A percentile compares a stretch with the other conserved stretches of the same genome.
phyloP scores from a whole-genome alignment of 2,888 invertebrate species.

The Eupsilia transversa region DNA sequence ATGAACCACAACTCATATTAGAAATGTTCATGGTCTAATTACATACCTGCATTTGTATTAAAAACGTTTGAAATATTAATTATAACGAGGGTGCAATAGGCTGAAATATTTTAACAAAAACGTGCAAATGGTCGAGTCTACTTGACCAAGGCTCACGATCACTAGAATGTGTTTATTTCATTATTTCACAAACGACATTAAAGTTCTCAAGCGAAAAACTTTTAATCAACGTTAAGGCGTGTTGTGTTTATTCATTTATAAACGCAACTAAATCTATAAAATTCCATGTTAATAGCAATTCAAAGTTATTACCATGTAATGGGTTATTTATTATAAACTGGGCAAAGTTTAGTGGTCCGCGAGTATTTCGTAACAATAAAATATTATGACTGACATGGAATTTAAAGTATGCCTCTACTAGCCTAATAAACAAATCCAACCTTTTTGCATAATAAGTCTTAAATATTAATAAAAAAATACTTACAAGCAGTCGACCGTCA shows the following conservation, averaged over 20 bases:
- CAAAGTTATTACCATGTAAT: not conserved
- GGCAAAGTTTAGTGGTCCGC: not conserved
- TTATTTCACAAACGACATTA: conserved; percentile 50
- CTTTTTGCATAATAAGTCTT: not conserved
- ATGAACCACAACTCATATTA: conserved; percentile 55
- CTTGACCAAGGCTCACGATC: conserved; percentile 42
- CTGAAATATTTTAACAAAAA: conserved; percentile 49
- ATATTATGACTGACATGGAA: conserved; percentile 16
- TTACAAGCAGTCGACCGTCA: no score
- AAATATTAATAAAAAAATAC: not conserved
- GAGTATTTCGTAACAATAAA: conserved; percentile 10
- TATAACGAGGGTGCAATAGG: conserved; percentile 51
- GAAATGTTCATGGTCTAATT: conserved; percentile 68
- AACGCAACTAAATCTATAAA: conserved; percentile 32
- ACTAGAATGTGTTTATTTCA: conserved; percentile 46
- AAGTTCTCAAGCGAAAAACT: conserved; percentile 24
- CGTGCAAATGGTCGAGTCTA: conserved; percentile 27
- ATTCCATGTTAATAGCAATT: conserved; percentile 9
- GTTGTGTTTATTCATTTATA: conserved; percentile 13
- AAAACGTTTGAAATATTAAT: conserved; percentile 54
- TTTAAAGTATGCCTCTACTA: not conserved
- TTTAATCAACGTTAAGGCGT: conserved; percentile 35
- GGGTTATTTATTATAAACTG: not conserved
- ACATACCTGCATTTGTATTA: conserved; percentile 56
- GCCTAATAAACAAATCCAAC: not conserved